Evolutionary conservation across 1,140 invertebrate genomes (phyloP), one percentile per base, ranked within the genome.

Genomic region (Drosophila dunni): DNA sequence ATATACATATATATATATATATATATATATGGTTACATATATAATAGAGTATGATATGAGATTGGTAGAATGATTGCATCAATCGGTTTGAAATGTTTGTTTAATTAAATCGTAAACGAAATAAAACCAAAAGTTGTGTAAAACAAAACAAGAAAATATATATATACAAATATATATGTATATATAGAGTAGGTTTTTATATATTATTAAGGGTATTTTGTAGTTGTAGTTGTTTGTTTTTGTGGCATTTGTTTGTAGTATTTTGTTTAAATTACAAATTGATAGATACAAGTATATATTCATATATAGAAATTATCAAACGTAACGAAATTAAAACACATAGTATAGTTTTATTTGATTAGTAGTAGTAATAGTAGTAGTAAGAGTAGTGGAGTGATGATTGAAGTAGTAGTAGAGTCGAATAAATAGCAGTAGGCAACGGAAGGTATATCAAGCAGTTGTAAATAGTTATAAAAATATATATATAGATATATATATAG

Each of bases 371-470:
- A 40, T 54, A 64, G 54, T 64, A 77, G 62, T 64, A 50, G 63
- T 65, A 51, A 45, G 38, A 70, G 61, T 65, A 57, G 61, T 48
- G 57, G 53, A 50, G n/a, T 13, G 42, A 45, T 33, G 34, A 17
- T 15, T 44, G 40, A 17, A 66, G 51, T 71, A 66, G 51, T 69
- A 69, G 57, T 75, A 51, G 20, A 65, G 67, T 71, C 33, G 60
- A 54, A 58, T 56, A 78, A 29, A 64, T 69, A 75, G 76, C 68
- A 79, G 68, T 51, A 64, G 75, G 72, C 70, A 73, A 75, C 65
- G 66, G 63, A 74, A 71, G 77, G 60, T 77, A 65, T 67, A 68
- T 66, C 45, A 73, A 72, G 64, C 67, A 67, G 54, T 82, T 70
- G 38, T 71, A 66, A 50, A 34, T 62, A 36, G n/a, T 38, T 48